Evolutionary conservation across 2,797 vertebrate genomes (phyloP), one percentile per base, ranked within the genome.

Genomic region (Ptychobarbus kaznakovi): DNA sequence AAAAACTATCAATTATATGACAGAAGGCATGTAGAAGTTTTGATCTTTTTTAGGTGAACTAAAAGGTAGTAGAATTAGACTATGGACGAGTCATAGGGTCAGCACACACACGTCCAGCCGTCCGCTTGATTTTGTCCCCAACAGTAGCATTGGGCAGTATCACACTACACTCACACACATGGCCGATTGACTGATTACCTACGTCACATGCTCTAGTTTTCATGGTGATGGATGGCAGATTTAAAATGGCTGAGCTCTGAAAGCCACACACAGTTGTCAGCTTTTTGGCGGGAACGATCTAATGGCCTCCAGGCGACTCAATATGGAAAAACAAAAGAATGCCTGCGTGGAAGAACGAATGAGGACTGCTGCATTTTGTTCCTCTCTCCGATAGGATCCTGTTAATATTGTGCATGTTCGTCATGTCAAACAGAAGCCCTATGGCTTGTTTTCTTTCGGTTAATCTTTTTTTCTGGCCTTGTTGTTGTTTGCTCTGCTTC

Each of bases 151-250:
- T 81, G 61, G 49, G 35, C 61, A 76, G 35, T 28, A 46, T 80
- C 72, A 58, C 79, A 80, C 42, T 73, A 79, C 77, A 20, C 46
- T 44, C 81, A 58, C 73, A 80, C 51, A 3, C 51, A 51, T 79
- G 85, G 44, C 65, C 35, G 90, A 92, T 9, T 42, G 90, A 92
- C 92, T 89, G 70, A 90, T 91, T 88, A 86, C 87, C 92, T 81
- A 77, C 82, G 83, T 90, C 88, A 88, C 87, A 88, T 84, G 89
- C 88, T 92, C 90, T 90, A 90, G 91, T 93, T 92, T 85, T 79
- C 87, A 86, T 82, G 78, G 79, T 90, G 85, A 91, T 91, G 86
- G 90, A 93, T 90, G 88, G 86, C 82, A 78, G 80, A 87, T 88
- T 88, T 88, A 90, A 88, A 89, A 89, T 85, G 87, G 84, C 84